These are phyloP conservation scores for Raja brachyura DNA, from an alignment of 2,113 vertebrate species.

Conservation along the genomic window DNA sequence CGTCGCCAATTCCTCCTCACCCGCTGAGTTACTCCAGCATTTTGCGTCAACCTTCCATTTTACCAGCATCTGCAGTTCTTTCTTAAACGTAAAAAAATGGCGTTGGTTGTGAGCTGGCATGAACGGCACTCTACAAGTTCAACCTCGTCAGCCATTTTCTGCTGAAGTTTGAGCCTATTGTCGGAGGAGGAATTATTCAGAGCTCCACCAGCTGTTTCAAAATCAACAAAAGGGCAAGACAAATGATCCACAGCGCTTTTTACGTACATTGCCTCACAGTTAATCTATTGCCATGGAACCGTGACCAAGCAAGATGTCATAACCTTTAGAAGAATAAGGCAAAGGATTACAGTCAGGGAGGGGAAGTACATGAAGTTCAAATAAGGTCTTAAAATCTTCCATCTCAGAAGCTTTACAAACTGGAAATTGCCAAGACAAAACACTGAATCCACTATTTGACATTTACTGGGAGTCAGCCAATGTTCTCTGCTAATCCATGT, in stretches of 20 bases:
- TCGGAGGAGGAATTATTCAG: neutral
- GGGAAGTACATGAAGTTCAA: constrained; percentile 23
- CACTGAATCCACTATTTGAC: neutral
- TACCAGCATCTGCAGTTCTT: no score
- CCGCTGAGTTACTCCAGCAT: no score
- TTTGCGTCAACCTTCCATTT: no score
- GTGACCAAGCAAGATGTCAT: neutral
- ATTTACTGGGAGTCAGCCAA: neutral
- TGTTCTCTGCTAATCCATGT: neutral
- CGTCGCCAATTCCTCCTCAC: no score
- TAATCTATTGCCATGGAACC: neutral
- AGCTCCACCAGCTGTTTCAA: neutral
- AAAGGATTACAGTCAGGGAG: constrained; percentile 18
- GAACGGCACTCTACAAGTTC: no score
- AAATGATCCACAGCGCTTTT: constrained; percentile 11
- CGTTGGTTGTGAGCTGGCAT: no score
- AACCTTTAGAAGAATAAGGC: neutral
- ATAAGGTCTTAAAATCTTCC: constrained; percentile 6
- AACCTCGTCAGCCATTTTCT: neutral
- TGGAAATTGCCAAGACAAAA: neutral
- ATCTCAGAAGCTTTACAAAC: neutral
- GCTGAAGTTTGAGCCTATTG: neutral
- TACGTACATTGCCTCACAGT: neutral
- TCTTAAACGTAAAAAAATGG: no score
- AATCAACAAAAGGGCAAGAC: neutral